Evolutionary conservation across 2,113 vertebrate genomes (phyloP).

Genomic region (Clarias gariepinus): DNA sequence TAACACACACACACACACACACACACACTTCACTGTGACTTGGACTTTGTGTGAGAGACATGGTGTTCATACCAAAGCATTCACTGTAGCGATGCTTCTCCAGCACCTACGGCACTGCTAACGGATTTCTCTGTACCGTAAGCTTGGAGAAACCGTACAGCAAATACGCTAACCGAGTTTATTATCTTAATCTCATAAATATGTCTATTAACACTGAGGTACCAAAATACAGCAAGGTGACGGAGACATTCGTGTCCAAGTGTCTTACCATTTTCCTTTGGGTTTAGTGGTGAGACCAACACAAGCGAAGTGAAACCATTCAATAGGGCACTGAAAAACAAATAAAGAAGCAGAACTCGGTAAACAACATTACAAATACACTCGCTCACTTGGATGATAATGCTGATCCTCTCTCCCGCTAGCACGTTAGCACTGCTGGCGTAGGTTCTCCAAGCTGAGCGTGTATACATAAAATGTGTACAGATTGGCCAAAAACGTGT

Average conservation of each 20-base stretch:
- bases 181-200: background rate
- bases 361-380: background rate
- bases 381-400: background rate
- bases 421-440: too few species aligned
- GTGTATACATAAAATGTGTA: background rate
- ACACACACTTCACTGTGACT: background rate
- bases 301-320: slow-evolving; percentile 99
- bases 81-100: background rate
- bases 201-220: background rate
- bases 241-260: background rate
- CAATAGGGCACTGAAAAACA: slow-evolving; percentile 88
- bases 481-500: background rate
- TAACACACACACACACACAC: background rate
- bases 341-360: background rate
- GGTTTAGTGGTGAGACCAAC: slow-evolving; percentile 96
- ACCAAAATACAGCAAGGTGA: background rate
- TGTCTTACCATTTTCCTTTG: slow-evolving; percentile 93
- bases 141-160: background rate
- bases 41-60: too few species aligned
- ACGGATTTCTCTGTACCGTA: too few species aligned
- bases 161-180: background rate
- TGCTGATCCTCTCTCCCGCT: too few species aligned
- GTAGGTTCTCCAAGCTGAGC: too few species aligned
- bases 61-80: background rate
- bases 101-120: too few species aligned